phyloP scores from a whole-genome alignment of 2,797 vertebrate genomes.

The Eupleurogrammus muticus region DNA sequence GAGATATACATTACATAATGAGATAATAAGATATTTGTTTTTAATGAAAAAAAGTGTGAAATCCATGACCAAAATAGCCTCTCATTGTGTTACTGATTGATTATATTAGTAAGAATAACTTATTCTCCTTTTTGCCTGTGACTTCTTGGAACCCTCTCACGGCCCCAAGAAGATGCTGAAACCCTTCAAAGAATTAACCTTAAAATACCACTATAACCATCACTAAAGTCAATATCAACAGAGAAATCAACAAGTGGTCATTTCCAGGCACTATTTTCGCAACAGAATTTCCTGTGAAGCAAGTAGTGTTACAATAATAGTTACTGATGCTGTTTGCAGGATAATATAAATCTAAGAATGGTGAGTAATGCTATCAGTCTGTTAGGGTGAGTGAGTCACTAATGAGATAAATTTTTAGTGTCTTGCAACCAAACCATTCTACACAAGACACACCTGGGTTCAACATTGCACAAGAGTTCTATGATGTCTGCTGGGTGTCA shows the following conservation, averaged over 20 bases:
- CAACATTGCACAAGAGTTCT: conserved; percentile 10
- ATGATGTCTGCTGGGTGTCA: conserved; percentile 39
- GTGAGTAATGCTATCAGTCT: conserved; percentile 33
- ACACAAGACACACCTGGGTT: neutral
- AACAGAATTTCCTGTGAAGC: conserved; percentile 22
- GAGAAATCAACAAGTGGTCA: conserved; percentile 8
- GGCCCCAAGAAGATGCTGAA: no score
- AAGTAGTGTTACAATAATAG: conserved; percentile 21
- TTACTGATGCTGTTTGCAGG: conserved; percentile 31
- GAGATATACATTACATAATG: no score
- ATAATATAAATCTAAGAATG: conserved; percentile 33
- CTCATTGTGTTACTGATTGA: no score
- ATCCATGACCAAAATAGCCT: no score
- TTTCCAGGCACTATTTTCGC: conserved; percentile 29
- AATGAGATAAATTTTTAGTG: conserved; percentile 6
- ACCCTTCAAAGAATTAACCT: conserved; percentile 8
- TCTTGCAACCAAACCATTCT: conserved; percentile 6
- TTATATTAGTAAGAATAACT: no score
- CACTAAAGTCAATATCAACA: neutral
- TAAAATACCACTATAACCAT: conserved; percentile 12
- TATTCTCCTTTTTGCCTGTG: no score
- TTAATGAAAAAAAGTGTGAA: no score
- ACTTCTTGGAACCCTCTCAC: no score
- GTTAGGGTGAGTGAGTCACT: conserved; percentile 16
- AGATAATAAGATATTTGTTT: no score